Conservation (phyloP, 2,888 invertebrate species). For the Malachius bipustulatus region DNA sequence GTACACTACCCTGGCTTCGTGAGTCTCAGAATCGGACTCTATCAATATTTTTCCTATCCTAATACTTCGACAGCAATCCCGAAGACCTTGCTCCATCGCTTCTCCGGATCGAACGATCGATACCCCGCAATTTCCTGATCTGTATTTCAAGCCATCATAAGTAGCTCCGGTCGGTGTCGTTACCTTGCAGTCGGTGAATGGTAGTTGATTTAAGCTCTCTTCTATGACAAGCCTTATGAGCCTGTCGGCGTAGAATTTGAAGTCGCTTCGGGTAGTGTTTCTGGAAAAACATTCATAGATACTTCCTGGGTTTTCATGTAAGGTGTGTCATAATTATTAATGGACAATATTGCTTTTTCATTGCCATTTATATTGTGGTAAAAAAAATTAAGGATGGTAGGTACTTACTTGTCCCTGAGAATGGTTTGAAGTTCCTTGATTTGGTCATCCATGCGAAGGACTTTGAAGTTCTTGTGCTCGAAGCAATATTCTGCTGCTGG, state of each 20-base stretch:
- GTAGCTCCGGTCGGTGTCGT: constrained; percentile 85
- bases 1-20: constrained; percentile 93
- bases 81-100: constrained; percentile 49
- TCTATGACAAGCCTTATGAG: constrained; percentile 95
- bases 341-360: neutral
- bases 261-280: constrained; percentile 85
- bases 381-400: constrained; percentile 10
- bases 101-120: constrained; percentile 83
- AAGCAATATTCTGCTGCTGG: constrained; percentile 27
- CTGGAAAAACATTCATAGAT: constrained; percentile 51
- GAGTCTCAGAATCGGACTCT: constrained; percentile 91
- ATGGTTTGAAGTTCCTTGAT: constrained; percentile 78
- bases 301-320: constrained; percentile 14
- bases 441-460: constrained; percentile 64
- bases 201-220: constrained; percentile 92
- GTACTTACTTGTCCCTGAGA: constrained; percentile 67
- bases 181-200: constrained; percentile 82
- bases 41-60: constrained; percentile 97
- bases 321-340: neutral
- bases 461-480: constrained; percentile 55
- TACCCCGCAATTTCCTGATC: constrained; percentile 97
- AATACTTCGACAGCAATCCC: constrained; percentile 97
- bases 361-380: constrained; percentile 5
- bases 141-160: constrained; percentile 88
- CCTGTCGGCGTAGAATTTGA: constrained; percentile 97